Percentiles rank a stretch among this genome's conserved stretches.
Evolutionary conservation across 2,888 invertebrate genomes (phyloP).

Genomic region (Agrenia bidenticulata): DNA sequence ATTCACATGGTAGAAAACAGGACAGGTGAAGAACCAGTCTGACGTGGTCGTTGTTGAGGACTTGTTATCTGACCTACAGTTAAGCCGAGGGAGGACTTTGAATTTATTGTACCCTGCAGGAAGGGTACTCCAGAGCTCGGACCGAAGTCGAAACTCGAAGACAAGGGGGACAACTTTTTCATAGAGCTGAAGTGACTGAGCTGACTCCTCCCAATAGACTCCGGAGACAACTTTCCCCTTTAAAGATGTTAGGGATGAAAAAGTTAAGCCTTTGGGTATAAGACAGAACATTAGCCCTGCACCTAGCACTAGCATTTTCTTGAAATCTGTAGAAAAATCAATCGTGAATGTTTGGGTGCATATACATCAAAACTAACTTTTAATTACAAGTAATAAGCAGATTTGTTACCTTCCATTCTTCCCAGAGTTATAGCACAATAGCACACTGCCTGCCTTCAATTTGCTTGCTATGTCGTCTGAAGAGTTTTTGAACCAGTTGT

Average conservation of each 20-base stretch:
- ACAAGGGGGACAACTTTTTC: slow-evolving; percentile 38
- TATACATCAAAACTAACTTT: no score
- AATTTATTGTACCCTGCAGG: slow-evolving; percentile 9
- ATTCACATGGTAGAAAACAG: slow-evolving; percentile 39
- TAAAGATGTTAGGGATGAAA: slow-evolving; percentile 12
- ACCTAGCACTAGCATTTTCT: no score
- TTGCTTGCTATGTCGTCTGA: no score
- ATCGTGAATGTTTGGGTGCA: no score
- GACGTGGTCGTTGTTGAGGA: slow-evolving; percentile 24
- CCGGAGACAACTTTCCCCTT: slow-evolving; percentile 36
- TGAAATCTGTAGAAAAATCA: no score
- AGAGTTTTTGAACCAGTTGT: no score
- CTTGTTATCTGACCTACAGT: slow-evolving; percentile 29
- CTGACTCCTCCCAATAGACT: slow-evolving; percentile 37
- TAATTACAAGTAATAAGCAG: no score
- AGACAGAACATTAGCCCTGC: no score
- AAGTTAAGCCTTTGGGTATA: no score
- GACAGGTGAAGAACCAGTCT: slow-evolving; percentile 44
- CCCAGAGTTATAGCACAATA: no score
- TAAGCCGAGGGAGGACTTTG: slow-evolving; percentile 29
- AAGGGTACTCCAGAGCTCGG: slow-evolving; percentile 22
- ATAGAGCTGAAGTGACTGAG: slow-evolving; percentile 25
- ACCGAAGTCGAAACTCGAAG: slow-evolving; percentile 39
- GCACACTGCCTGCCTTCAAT: no score
- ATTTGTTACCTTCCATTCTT: no score